These are phyloP conservation scores for Lampris megalopsis DNA, from an alignment of 2,113 vertebrate genomes.

Conservation along the genomic window DNA sequence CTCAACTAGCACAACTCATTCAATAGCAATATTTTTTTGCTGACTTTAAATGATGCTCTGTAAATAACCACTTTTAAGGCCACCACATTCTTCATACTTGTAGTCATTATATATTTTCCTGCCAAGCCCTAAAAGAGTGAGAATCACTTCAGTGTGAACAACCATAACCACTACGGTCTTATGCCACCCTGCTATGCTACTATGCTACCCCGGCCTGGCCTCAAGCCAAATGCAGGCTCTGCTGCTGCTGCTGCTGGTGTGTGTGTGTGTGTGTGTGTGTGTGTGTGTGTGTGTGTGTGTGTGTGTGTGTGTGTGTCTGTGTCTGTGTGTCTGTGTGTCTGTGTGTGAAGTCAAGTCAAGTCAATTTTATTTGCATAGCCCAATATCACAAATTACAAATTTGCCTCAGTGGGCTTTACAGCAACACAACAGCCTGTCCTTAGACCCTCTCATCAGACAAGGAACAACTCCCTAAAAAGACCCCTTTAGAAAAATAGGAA, in stretches of 20 bases:
- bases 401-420: no score
- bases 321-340: not conserved
- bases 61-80: not conserved
- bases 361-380: no score
- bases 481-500: no score
- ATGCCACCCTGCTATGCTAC: not conserved
- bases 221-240: not conserved
- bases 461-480: no score
- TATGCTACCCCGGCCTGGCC: not conserved
- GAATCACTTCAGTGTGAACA: slow-evolving; percentile 11
- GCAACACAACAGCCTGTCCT: no score
- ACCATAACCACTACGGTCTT: not conserved
- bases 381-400: no score
- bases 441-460: no score
- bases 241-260: not conserved
- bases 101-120: not conserved
- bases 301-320: slow-evolving; percentile 2
- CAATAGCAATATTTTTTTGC: slow-evolving; percentile 6
- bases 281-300: slow-evolving; percentile 7
- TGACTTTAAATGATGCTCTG: not conserved
- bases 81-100: slow-evolving; percentile 2
- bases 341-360: not conserved
- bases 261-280: slow-evolving; percentile 16
- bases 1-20: not conserved
- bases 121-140: not conserved